These are phyloP conservation scores for Borostomias antarcticus DNA, from an alignment of 2,797 vertebrate genomes.

Conservation along the genomic window DNA sequence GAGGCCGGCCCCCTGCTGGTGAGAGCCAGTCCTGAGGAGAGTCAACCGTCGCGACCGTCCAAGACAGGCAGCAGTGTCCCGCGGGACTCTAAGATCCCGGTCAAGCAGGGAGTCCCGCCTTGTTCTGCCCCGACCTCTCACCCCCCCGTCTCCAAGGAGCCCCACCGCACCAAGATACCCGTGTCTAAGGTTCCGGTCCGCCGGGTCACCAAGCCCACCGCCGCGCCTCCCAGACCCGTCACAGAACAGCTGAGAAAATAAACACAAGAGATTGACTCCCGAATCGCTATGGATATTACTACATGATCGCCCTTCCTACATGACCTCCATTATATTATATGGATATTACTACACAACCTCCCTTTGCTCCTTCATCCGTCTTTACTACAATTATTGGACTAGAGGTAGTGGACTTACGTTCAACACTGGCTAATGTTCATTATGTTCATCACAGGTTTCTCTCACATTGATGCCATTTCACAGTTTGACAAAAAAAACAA, in stretches of 20 bases:
- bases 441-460: not conserved
- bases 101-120: constrained; percentile 81
- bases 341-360: no score
- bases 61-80: constrained; percentile 75
- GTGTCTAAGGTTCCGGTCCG: constrained; percentile 94
- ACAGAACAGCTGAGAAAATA: constrained; percentile 82
- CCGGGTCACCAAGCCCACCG: constrained; percentile 81
- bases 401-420: not conserved
- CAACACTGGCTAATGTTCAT: not conserved
- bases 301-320: constrained; percentile 11
- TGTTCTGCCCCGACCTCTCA: constrained; percentile 64
- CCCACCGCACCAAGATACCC: constrained; percentile 93
- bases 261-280: constrained; percentile 44
- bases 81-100: constrained; percentile 95
- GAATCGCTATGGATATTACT: constrained; percentile 28
- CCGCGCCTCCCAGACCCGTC: constrained; percentile 23
- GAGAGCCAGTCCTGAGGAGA: constrained; percentile 76
- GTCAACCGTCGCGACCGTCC: constrained; percentile 73
- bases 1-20: constrained; percentile 44
- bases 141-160: constrained; percentile 84
- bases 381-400: constrained; percentile 33
- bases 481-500: constrained; percentile 37
- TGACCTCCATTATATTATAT: no score
- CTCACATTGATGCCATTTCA: constrained; percentile 45
- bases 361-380: constrained; percentile 47